Base-by-base conservation (phyloP, 2,797 vertebrate genomes). In the Iguana delicatissima region DNA sequence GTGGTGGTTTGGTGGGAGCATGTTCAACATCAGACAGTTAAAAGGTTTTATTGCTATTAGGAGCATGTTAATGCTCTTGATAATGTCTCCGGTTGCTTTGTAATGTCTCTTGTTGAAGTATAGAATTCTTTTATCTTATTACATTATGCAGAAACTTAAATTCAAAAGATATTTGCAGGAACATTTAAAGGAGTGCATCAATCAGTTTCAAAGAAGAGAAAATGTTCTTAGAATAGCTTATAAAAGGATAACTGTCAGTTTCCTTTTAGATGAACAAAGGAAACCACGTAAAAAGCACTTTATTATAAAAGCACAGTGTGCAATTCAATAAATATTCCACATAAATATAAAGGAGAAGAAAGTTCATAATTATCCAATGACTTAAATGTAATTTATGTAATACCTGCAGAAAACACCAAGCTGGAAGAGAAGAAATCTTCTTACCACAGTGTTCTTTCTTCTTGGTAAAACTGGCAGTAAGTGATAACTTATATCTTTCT, bases 111-210 rank as follows among this genome's bases (percentile, higher is more conserved):
- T 96, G 97, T 97, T 97, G 96, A 98, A 97, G 97, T 97, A 97
- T 97, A 96, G 96, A 97, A 98, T 97, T 98, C 97, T 98, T 98
- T 98, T 98, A 97, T 98, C 97, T 97, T 98, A 97, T 97, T 97
- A 97, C 97, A 97, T 98, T 98, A 98, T 98, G 97, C 97, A 97
- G 97, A 97, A 97, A 97, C 97, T 97, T 96, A 96, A 97, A 98
- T 97, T 97, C 97, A 97, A 97, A 97, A 96, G 97, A 96, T 98
- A 97, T 98, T 97, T 98, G 98, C 96, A 97, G 97, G 97, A 98
- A 97, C 97, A 97, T 97, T 98, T 98, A 98, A 97, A 97, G 97
- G 95, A 97, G 96, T 97, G 97, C 97, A 97, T 98, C 97, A 98
- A 98, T 98, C 97, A 98, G 97, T 96, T 97, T 97, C 97, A 97